Percentiles rank a stretch among this genome's conserved stretches.
phyloP scores from a whole-genome alignment of 2,888 invertebrate genomes.

The Pyralis farinalis region DNA sequence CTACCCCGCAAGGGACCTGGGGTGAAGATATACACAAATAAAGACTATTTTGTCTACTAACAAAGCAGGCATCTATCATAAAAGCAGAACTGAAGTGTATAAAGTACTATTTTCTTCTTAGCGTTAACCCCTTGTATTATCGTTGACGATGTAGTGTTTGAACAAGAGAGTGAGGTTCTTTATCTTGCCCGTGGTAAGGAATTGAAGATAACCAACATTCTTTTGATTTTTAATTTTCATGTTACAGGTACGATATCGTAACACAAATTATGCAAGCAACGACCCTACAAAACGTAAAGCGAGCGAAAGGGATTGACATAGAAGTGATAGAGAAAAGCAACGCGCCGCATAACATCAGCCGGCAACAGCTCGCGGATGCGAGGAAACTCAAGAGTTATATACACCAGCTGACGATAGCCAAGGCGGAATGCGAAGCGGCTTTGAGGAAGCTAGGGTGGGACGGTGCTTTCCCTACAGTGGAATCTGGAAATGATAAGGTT shows the following conservation, averaged over 20 bases:
- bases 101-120: too few relatives aligned
- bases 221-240: constrained; percentile 2
- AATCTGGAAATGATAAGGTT: constrained; percentile 64
- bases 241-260: constrained; percentile 88
- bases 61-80: too few relatives aligned
- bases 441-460: constrained; percentile 89
- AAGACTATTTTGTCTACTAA: too few relatives aligned
- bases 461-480: constrained; percentile 83
- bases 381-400: constrained; percentile 92
- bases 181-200: too few relatives aligned
- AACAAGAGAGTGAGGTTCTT: too few relatives aligned
- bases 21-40: too few relatives aligned
- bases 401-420: constrained; percentile 89
- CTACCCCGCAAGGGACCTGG: too few relatives aligned
- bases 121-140: too few relatives aligned
- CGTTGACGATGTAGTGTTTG: too few relatives aligned
- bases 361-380: constrained; percentile 90
- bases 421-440: constrained; percentile 89
- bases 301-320: constrained; percentile 89
- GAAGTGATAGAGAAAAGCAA: constrained; percentile 78
- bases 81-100: too few relatives aligned
- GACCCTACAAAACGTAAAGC: constrained; percentile 93
- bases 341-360: constrained; percentile 82
- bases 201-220: too few relatives aligned
- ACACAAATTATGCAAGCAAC: constrained; percentile 97